A percentile compares a stretch with the other conserved stretches of the same genome.
phyloP scores from a whole-genome alignment of 2,113 vertebrate species.

The Potamarius usumacintae region DNA sequence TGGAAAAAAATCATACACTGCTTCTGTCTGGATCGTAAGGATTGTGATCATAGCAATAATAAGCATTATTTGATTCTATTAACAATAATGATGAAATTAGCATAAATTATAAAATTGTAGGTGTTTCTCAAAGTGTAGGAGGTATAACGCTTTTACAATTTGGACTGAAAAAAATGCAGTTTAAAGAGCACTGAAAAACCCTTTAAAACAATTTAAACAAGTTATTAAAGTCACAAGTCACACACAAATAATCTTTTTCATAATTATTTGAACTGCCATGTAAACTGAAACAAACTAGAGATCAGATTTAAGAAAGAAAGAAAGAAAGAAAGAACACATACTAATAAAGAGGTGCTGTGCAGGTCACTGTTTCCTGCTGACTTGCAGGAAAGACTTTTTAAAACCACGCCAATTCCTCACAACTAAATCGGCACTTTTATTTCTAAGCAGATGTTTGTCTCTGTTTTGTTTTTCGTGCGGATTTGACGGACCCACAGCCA shows the following conservation, averaged over 20 bases:
- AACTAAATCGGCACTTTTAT: neutral
- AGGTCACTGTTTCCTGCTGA: conserved; percentile 18
- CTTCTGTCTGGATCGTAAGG: neutral
- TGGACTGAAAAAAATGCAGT: neutral
- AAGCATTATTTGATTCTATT: neutral
- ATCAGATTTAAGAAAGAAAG: neutral
- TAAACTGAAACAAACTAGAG: neutral
- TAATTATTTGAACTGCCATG: neutral
- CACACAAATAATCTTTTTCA: neutral
- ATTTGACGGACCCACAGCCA: neutral
- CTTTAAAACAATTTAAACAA: neutral
- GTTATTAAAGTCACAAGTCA: neutral
- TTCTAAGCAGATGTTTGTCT: conserved; percentile 2
- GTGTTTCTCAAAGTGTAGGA: neutral
- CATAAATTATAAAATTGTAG: neutral
- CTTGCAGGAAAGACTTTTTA: neutral
- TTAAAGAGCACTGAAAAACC: neutral
- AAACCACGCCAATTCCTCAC: neutral
- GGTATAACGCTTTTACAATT: neutral
- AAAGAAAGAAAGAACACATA: neutral
- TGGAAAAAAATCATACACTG: neutral
- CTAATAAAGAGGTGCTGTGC: neutral
- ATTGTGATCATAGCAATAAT: neutral
- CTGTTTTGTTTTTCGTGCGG: neutral
- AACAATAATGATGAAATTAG: neutral